Evolutionary conservation across 2,888 invertebrate species (phyloP), one percentile per base, ranked within the genome.

Genomic region (Andrena bicolor): DNA sequence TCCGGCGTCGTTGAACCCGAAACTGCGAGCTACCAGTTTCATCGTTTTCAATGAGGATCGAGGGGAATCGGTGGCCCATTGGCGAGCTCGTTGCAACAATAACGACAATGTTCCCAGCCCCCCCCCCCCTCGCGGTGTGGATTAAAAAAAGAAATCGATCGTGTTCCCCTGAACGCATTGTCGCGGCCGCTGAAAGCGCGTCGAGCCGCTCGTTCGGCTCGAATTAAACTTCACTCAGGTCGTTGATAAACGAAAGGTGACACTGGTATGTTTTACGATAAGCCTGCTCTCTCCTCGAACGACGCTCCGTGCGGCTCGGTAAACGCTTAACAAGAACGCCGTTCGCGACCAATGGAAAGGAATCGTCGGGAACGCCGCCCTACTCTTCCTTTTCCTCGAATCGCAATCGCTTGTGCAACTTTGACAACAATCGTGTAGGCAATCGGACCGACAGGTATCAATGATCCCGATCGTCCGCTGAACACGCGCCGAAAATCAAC

Each of bases 211-310:
- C 77, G 72, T 68, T 72, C 80, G 84, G 84, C 83, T 92, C 92
- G 88, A 88, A 90, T 92, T 91, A 85, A 90, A 90, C 88, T 88
- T 88, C 85, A 82, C 84, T 83, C 84, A 84, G 91, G 88, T 90
- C 88, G 89, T 89, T 91, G 93, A 93, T 92, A 92, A 93, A 86
- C 86, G 92, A 91, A 92, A 93, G 87, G 86, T 88, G 91, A 93
- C 90, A 90, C 88, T 90, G 90, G 91, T 89, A 92, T 92, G 91
- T 88, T 89, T 88, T 84, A 77, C 88, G 91, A 91, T 89, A 91
- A 88, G 88, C 86, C 68, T 32, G 49, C 56, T 78, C 78, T 75
- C 51, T 76, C 75, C 60, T 58, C 75, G 74, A 75, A 72, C 77
- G 69, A 65, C 30, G 72, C 51, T 82, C 56, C 66, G 48, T 0